phyloP scores from a whole-genome alignment of 1,140 invertebrate genomes.

The Psix sp. region DNA sequence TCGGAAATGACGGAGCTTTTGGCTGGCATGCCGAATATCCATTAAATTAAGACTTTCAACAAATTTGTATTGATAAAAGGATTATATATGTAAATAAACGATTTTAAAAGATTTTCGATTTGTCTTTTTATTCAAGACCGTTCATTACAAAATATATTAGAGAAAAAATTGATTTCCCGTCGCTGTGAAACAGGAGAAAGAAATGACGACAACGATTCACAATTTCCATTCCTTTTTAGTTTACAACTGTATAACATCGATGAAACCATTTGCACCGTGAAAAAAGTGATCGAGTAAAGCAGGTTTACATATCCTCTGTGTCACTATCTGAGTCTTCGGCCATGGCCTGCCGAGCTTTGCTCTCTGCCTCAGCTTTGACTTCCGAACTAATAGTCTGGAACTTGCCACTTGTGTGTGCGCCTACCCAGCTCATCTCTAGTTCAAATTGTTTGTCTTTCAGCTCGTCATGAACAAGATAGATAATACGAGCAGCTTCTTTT shows the following conservation, averaged over 20 bases:
- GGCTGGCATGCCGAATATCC: conserved; percentile 49
- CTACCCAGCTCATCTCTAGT: conserved; percentile 97
- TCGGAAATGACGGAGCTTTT: conserved; percentile 43
- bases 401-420: conserved; percentile 85
- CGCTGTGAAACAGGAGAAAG: too few species aligned
- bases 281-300: conserved; percentile 7
- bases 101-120: too few species aligned
- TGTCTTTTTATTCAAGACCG: too few species aligned
- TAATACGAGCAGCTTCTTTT: conserved; percentile 97
- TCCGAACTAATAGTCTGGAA: conserved; percentile 85
- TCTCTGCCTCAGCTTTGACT: conserved; percentile 84
- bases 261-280: too few species aligned
- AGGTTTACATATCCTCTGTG: conserved; percentile 85
- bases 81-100: too few species aligned
- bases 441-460: conserved; percentile 99
- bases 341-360: conserved; percentile 88
- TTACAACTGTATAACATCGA: conserved; percentile 21
- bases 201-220: too few species aligned
- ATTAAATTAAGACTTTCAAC: too few species aligned
- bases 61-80: too few species aligned
- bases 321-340: conserved; percentile 90
- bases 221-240: too few species aligned
- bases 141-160: too few species aligned
- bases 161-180: too few species aligned
- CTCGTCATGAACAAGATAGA: conserved; percentile 98